Conservation (phyloP, 2,113 vertebrate species). For the Manacus vitellinus region DNA sequence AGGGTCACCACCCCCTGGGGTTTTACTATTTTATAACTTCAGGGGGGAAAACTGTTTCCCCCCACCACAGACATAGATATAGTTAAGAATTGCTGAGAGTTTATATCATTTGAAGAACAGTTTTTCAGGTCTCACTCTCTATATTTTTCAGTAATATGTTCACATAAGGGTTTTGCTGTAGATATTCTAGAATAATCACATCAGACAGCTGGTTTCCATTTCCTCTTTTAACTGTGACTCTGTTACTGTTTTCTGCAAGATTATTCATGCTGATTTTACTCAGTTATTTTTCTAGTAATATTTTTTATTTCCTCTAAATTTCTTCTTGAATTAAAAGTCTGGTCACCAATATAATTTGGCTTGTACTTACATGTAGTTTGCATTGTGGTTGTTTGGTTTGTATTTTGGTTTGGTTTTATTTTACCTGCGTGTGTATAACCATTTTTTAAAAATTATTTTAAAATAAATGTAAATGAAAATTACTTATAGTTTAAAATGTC, state of each 20-base stretch:
- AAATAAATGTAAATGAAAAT: not conserved
- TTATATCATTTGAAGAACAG: constrained; percentile 19
- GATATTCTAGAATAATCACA: not conserved
- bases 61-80: not conserved
- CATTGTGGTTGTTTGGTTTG: rapidly evolving
- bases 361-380: not conserved
- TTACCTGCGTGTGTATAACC: not conserved
- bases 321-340: not conserved
- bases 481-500: not conserved
- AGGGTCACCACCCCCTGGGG: too few relatives aligned
- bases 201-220: not conserved
- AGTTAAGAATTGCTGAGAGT: not conserved
- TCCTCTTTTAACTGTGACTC: not conserved
- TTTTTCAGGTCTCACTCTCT: constrained; percentile 6
- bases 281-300: not conserved
- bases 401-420: not conserved
- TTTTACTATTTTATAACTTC: too few relatives aligned
- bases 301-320: not conserved
- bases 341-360: not conserved
- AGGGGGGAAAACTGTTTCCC: too few relatives aligned
- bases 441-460: not conserved
- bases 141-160: not conserved
- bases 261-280: not conserved
- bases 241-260: not conserved
- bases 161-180: not conserved